Base-by-base conservation (phyloP, 2,888 invertebrate species). In the Chromoteleia sp. region DNA sequence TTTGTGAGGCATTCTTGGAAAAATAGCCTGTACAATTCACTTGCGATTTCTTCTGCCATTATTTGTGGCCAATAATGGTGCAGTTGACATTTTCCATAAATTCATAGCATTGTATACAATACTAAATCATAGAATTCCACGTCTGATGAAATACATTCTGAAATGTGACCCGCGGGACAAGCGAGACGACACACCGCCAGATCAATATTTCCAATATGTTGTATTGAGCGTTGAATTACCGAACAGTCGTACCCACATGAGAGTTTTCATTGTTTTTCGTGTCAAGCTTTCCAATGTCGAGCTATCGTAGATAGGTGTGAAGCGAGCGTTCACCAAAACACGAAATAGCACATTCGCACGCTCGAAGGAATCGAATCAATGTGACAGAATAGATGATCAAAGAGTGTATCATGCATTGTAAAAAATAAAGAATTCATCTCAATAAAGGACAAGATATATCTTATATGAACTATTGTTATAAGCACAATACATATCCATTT, bases 141-240 rank as follows among this genome's bases (percentile, higher is more conserved):
- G 79, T 74, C 82, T 85, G 88, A 88, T 86, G 86, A 88, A 88
- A 87, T 84, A 83, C 85, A 88, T 85, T 86, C 80, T 76, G 84
- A 86, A 87, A 88, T 87, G 88, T 68, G 83, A 84, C 87, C 83
- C 86, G 36, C 5, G 88, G 84, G 88, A 86, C 70, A 75, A 81
- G 73, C 61, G 85, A 82, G 82, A 79, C 83, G 70, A 83, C 80
- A 82, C 67, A 82, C 78, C 54, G 58, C 56, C 61, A 73, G 84
- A 84, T 86, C 86, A 79, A 86, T 85, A 86, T 84, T 81, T 84
- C 74, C 84, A 77, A 87, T 86, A 83, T 84, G 84, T 85, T 83
- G 73, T 75, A 70, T 63, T 73, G 59, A 59, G 48, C 71, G 81
- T 65, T 63, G 74, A 85, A 85, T 87, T 83, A 82, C 71, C 48